Evolutionary conservation across 1,140 invertebrate species (phyloP).

Genomic region (Bombus picipes): DNA sequence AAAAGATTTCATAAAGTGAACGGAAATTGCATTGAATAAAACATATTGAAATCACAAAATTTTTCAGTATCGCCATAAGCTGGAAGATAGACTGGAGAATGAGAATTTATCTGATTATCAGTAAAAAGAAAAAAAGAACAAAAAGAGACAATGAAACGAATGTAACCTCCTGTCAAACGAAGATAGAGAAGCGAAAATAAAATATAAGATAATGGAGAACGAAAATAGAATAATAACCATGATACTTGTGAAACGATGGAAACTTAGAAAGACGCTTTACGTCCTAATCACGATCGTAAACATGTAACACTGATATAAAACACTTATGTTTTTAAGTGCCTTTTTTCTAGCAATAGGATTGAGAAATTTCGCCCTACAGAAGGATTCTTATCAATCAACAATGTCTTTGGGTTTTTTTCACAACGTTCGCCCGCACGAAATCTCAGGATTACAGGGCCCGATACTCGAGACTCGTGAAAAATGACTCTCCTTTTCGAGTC

Average conservation of each 20-base stretch:
- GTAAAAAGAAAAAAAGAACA: background rate
- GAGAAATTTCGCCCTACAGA: constrained; percentile 51
- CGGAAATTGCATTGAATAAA: background rate
- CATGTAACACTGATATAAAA: constrained; percentile 20
- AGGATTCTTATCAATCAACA: constrained; percentile 40
- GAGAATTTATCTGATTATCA: background rate
- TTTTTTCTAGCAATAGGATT: constrained; percentile 23
- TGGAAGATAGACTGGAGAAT: background rate
- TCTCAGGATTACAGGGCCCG: background rate
- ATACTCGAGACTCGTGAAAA: background rate
- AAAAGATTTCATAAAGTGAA: background rate
- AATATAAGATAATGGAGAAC: background rate
- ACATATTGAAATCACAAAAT: too few relatives aligned
- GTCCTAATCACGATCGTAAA: constrained; percentile 61
- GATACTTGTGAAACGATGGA: constrained; percentile 24
- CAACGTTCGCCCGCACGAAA: background rate
- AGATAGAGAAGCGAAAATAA: constrained; percentile 6
- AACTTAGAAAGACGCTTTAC: constrained; percentile 33
- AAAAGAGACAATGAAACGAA: background rate
- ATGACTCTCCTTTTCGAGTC: constrained; percentile 2
- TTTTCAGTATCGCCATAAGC: too few relatives aligned
- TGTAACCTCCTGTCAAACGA: background rate
- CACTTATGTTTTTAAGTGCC: background rate
- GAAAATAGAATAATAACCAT: background rate
- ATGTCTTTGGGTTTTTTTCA: background rate